A percentile compares a stretch with the other conserved stretches of the same genome.
phyloP scores from a whole-genome alignment of 2,797 vertebrate species.

The Lepus oiostolus region DNA sequence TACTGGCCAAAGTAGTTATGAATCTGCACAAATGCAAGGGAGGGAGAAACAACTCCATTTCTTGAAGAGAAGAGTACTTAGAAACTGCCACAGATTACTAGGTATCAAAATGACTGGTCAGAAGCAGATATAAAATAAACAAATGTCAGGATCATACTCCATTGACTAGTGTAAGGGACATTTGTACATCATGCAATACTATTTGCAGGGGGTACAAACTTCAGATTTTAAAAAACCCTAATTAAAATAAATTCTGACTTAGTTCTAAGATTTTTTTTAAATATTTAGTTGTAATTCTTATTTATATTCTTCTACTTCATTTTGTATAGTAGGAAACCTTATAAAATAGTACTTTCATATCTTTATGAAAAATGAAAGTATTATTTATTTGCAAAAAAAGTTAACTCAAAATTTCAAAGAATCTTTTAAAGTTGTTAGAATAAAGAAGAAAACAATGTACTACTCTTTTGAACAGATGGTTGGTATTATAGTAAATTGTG shows the following conservation, averaged over 20 bases:
- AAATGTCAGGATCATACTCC: background rate
- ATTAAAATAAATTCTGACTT: background rate
- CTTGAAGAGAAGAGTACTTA: background rate
- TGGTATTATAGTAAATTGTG: background rate
- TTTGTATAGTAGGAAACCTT: background rate
- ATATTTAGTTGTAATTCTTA: background rate
- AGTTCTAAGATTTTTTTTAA: conserved; percentile 14
- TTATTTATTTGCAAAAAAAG: background rate
- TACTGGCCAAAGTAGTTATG: background rate
- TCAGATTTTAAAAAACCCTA: background rate
- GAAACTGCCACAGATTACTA: background rate
- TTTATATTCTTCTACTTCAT: background rate
- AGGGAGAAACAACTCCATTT: background rate
- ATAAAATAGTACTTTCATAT: background rate
- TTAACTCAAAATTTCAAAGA: background rate
- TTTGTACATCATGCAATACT: background rate
- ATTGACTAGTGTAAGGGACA: background rate
- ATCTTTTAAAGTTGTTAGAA: conserved; percentile 15
- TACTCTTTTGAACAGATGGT: background rate
- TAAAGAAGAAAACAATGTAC: background rate
- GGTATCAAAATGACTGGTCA: background rate
- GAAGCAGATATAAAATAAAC: background rate
- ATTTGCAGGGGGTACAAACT: background rate
- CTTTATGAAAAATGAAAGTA: background rate
- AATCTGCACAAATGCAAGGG: background rate